Evolutionary conservation across 2,888 invertebrate genomes (phyloP).

Genomic region (Ochropacha duplaris): DNA sequence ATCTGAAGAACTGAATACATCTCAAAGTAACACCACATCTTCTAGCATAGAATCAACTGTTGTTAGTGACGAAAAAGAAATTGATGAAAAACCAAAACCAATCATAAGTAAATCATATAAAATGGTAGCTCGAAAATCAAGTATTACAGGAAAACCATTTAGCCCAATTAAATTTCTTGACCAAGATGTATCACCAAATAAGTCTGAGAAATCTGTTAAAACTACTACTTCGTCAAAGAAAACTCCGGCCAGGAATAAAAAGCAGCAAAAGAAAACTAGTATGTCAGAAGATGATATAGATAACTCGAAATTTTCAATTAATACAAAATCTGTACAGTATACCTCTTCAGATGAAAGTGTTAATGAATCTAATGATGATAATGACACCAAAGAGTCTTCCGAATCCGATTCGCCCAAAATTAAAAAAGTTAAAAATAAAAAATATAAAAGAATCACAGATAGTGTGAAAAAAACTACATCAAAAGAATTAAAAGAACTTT

Average conservation of each 20-base stretch:
- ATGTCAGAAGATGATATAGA: constrained; percentile 72
- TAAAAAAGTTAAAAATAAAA: constrained; percentile 68
- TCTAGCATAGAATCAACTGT: constrained; percentile 36
- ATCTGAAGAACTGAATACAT: constrained; percentile 58
- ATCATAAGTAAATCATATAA: constrained; percentile 78
- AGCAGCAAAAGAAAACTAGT: constrained; percentile 52
- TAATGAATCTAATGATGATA: constrained; percentile 74
- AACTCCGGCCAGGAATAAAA: constrained; percentile 50
- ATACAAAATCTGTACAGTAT: constrained; percentile 60
- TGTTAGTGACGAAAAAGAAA: constrained; percentile 40
- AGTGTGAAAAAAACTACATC: constrained; percentile 62
- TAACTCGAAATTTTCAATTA: constrained; percentile 69
- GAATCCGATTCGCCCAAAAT: constrained; percentile 62
- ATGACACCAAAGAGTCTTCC: constrained; percentile 72
- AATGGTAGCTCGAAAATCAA: constrained; percentile 80
- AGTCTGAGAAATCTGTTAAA: constrained; percentile 44
- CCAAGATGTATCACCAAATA: constrained; percentile 46
- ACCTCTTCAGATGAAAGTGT: constrained; percentile 74
- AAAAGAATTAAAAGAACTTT: constrained; percentile 74
- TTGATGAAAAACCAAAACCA: constrained; percentile 64
- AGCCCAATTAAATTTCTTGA: constrained; percentile 73
- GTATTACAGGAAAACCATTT: constrained; percentile 78
- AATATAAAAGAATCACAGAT: constrained; percentile 70
- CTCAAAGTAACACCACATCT: constrained; percentile 27
- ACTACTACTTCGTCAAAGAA: constrained; percentile 46